Conservation (phyloP, 1,140 invertebrate species). For the Drosophila arawakana region DNA sequence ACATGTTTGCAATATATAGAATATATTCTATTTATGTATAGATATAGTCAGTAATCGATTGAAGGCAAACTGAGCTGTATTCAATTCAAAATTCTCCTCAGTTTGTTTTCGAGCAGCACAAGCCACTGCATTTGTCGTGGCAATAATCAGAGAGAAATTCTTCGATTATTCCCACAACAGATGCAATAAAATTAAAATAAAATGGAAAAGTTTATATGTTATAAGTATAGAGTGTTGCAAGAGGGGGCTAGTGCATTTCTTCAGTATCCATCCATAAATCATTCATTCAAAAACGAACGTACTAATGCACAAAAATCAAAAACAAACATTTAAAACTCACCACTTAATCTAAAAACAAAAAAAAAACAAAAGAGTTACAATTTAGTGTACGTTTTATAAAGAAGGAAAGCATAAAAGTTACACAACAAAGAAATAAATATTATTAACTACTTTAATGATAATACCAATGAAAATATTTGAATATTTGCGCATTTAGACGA, state of each 20-base stretch:
- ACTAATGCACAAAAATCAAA: slow-evolving; percentile 56
- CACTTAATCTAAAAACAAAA: slow-evolving; percentile 47
- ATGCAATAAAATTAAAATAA: not conserved
- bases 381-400: slow-evolving; percentile 66
- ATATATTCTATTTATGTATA: slow-evolving; percentile 7
- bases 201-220: slow-evolving; percentile 4
- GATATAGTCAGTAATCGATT: slow-evolving; percentile 49
- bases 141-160: slow-evolving; percentile 8
- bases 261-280: slow-evolving; percentile 77
- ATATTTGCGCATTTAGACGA: slow-evolving; percentile 77
- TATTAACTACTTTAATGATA: slow-evolving; percentile 44
- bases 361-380: slow-evolving; percentile 48
- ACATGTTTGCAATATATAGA: slow-evolving; percentile 64
- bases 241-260: slow-evolving; percentile 57
- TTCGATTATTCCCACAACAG: slow-evolving; percentile 12
- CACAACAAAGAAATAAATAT: slow-evolving; percentile 30
- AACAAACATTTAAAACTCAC: slow-evolving; percentile 42
- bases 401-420: slow-evolving; percentile 18
- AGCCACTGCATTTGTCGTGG: slow-evolving; percentile 28
- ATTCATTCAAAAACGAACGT: slow-evolving; percentile 35
- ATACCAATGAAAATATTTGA: slow-evolving; percentile 59
- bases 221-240: slow-evolving; percentile 45
- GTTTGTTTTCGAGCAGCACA: slow-evolving; percentile 71
- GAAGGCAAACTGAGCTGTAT: slow-evolving; percentile 64
- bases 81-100: slow-evolving; percentile 29